Percentiles rank a stretch among this genome's conserved stretches.
Evolutionary conservation across 2,113 vertebrate species (phyloP).

Genomic region (Indri indri): DNA sequence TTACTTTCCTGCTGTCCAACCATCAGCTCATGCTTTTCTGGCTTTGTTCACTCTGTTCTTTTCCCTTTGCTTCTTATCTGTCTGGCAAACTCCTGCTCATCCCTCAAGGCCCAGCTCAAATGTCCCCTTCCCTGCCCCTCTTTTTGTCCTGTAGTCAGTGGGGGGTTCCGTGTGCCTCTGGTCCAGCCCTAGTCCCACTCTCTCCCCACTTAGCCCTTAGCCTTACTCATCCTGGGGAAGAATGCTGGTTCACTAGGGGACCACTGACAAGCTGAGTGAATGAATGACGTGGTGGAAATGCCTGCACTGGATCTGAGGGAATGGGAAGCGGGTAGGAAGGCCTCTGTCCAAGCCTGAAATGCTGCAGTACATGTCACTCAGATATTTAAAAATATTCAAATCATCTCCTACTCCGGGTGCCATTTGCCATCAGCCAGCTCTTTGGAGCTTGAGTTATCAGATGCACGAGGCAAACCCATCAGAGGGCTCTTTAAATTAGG

Average conservation of each 20-base stretch:
- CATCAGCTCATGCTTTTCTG: rapidly evolving
- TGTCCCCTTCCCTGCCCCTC: not conserved
- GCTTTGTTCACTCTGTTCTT: not conserved
- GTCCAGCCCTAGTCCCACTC: not conserved
- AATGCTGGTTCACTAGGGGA: too few species aligned
- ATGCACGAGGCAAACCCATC: too few species aligned
- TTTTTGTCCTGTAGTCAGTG: not conserved
- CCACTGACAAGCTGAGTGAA: not conserved
- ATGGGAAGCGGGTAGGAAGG: not conserved
- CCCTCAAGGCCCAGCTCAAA: not conserved
- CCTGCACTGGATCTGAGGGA: not conserved
- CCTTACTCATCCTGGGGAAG: not conserved
- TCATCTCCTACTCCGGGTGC: not conserved
- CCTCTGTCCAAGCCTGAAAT: not conserved
- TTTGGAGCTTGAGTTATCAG: too few species aligned
- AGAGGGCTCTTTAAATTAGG: not conserved
- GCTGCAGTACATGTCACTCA: too few species aligned
- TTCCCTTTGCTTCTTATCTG: not conserved
- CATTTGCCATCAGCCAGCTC: not conserved
- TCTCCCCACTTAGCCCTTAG: rapidly evolving
- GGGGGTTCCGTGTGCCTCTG: not conserved
- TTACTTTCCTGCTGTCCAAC: not conserved
- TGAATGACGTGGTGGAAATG: rapidly evolving
- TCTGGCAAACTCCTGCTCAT: not conserved
- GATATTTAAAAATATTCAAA: not conserved